These are phyloP conservation scores for Leptinotarsa undecemlineata DNA, from an alignment of 1,140 invertebrate species.

Conservation along the genomic window DNA sequence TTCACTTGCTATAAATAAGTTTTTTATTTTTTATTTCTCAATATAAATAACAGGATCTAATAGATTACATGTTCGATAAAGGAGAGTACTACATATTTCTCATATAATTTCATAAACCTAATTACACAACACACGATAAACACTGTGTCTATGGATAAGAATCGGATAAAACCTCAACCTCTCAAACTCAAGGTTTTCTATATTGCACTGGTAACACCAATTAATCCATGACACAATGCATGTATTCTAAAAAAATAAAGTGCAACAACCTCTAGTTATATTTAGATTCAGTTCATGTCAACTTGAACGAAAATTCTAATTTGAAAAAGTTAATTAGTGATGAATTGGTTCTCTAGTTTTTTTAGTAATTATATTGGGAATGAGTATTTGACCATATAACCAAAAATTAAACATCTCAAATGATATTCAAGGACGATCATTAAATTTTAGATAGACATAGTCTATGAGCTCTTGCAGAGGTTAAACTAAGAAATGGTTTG, in stretches of 20 bases:
- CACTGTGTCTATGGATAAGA: slow-evolving; percentile 2
- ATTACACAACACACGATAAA: slow-evolving; percentile 1
- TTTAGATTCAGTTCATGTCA: not conserved
- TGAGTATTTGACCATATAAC: too few species aligned
- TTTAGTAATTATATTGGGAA: too few species aligned
- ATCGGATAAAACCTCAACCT: not conserved
- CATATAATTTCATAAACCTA: not conserved
- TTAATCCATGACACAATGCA: not conserved
- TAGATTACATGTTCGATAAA: slow-evolving; percentile 3
- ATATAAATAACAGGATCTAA: slow-evolving; percentile 4
- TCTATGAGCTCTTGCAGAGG: too few species aligned
- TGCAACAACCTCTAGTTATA: not conserved
- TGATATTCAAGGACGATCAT: too few species aligned
- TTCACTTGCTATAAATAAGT: not conserved
- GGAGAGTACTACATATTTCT: slow-evolving; percentile 1
- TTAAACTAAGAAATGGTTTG: too few species aligned
- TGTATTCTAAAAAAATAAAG: not conserved
- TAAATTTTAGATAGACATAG: too few species aligned
- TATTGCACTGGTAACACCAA: too few species aligned
- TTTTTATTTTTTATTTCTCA: not conserved
- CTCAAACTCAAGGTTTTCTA: too few species aligned
- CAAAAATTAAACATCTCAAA: too few species aligned
- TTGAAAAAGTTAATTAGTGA: too few species aligned
- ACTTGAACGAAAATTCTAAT: too few species aligned
- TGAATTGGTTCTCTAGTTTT: too few species aligned